A percentile compares a stretch with the other conserved stretches of the same genome.
phyloP scores from a whole-genome alignment of 2,797 vertebrate genomes.

The Anniella stebbinsi region DNA sequence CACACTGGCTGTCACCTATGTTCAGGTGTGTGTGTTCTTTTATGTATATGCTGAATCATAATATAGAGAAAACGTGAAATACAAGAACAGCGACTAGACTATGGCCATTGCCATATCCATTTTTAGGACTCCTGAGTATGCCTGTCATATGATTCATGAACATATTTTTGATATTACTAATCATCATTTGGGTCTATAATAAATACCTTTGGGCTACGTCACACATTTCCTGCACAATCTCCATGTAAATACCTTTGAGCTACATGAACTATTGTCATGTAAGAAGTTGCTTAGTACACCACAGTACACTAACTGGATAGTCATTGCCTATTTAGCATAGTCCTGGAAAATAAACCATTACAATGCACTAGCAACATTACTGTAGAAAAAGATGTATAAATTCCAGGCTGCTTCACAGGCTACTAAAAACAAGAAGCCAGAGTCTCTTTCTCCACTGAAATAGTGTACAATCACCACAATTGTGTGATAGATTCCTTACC shows the following conservation, averaged over 20 bases:
- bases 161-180: not conserved
- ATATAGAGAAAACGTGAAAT: not conserved
- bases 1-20: not conserved
- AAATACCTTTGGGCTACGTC: not conserved
- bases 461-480: not conserved
- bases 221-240: not conserved
- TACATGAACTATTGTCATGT: not conserved
- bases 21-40: not conserved
- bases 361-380: not conserved
- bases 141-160: not conserved
- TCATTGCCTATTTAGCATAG: not conserved
- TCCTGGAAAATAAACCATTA: not conserved
- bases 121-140: not conserved
- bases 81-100: not conserved
- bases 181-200: not conserved
- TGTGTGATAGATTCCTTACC: not conserved
- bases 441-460: not conserved
- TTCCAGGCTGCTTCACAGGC: too few species aligned
- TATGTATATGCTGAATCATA: not conserved
- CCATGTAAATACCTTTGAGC: not conserved
- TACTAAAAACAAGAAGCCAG: not conserved
- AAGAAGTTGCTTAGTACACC: too few species aligned
- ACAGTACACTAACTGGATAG: not conserved
- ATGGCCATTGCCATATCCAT: not conserved
- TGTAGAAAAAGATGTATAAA: not conserved